Evolutionary conservation across 2,797 vertebrate species (phyloP), one percentile per base, ranked within the genome.

Genomic region (Hyperoplus lanceolatus): DNA sequence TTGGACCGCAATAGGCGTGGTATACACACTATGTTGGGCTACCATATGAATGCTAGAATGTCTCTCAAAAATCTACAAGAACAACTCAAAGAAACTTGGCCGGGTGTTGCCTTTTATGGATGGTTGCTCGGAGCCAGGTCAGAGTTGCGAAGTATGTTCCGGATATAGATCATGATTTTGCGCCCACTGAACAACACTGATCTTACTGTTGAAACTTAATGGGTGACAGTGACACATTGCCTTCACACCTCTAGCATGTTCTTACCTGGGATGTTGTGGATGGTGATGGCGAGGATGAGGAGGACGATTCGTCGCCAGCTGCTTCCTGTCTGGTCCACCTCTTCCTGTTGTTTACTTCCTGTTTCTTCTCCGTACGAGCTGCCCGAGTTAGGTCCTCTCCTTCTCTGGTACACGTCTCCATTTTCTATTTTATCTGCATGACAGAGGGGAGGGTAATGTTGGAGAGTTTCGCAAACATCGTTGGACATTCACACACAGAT

Each of bases 261-360:
- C 95, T 95, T 66, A 99, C 98, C 98, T 85, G 98, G 98, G 69
- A 99, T 93, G 88, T 99, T 99, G 93, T 99, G 98, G 84, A 99
- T 97, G 84, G 98, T 99, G 85, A 99, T 97, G 4, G 98, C 98
- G 1, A 99, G 90, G 84, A 98, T 99, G 70, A 99, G 95, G 68
- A 99, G 96, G 4, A 94, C 11, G 1, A 99, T 96, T 14, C 97
- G 90, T 36, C 96, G 93, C 98, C 98, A 99, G 87, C 97, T 97
- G 94, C 90, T 94, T 56, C 81, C 82, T 0, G 87, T 18, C 43
- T 71, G 87, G 4, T 57, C 85, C 2, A 16, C 51, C 1, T 0
- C 83, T 81, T 94, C 93, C n/a, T 78, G 93, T 41, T 92, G 57
- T 4, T 59, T 65, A 0, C 42, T 86, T 48, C 60, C 83, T 0